phyloP scores from a whole-genome alignment of 2,113 vertebrate genomes.

The Galemys pyrenaicus region DNA sequence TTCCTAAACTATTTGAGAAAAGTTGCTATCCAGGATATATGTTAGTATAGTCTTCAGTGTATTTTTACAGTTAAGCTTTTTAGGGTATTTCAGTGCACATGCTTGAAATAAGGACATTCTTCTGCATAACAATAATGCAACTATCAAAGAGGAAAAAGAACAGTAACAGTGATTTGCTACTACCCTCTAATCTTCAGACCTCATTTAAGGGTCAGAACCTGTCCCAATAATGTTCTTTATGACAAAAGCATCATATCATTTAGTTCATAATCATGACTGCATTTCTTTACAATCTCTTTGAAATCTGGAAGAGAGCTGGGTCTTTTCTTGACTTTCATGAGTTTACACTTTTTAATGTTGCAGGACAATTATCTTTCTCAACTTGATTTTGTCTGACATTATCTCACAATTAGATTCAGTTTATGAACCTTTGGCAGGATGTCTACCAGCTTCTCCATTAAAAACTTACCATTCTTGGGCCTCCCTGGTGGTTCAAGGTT shows the following conservation, averaged over 20 bases:
- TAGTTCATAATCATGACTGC: not conserved
- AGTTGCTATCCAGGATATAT: not conserved
- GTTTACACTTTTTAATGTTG: not conserved
- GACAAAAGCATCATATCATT: not conserved
- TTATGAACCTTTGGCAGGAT: not conserved
- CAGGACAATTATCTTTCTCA: not conserved
- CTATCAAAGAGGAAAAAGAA: not conserved
- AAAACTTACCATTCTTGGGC: not conserved
- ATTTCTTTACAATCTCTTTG: not conserved
- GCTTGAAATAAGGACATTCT: not conserved
- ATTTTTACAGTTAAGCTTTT: not conserved
- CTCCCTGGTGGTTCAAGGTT: too few species aligned
- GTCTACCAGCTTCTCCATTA: not conserved
- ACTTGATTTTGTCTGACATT: not conserved
- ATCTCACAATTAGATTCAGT: not conserved
- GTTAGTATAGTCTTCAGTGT: not conserved
- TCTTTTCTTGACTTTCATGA: not conserved
- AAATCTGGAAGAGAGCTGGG: not conserved
- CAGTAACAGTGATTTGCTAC: not conserved
- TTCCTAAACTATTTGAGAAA: not conserved
- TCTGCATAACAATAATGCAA: not conserved
- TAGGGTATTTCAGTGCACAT: not conserved
- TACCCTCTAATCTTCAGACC: not conserved
- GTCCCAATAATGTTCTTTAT: not conserved
- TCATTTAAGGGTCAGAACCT: not conserved